Conservation (phyloP, 2,888 invertebrate genomes). For the Lordiphosa fenestrarum region DNA sequence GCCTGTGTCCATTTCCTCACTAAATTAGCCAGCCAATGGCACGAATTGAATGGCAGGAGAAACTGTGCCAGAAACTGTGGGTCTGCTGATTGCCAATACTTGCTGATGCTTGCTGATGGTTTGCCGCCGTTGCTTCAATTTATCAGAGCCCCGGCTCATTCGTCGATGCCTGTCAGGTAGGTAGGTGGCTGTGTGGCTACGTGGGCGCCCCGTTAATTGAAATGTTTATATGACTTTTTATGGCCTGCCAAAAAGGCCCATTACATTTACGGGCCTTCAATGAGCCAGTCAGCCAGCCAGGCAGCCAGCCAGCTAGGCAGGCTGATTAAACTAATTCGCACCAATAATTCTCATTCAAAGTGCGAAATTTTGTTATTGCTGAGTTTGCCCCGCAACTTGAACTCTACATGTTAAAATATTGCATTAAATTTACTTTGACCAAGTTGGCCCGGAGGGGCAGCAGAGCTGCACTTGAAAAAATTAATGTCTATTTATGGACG, state of each 20-base stretch:
- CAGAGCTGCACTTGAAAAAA: conserved; percentile 6
- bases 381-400: conserved; percentile 2
- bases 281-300: conserved; percentile 33
- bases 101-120: conserved; percentile 33
- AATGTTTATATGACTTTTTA: conserved; percentile 75
- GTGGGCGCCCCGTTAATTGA: conserved; percentile 68
- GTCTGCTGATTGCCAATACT: conserved; percentile 10
- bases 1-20: conserved; percentile 67
- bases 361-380: conserved; percentile 26
- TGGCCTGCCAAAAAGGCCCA: conserved; percentile 72
- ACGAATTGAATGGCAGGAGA: conserved; percentile 64
- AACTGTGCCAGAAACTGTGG: conserved; percentile 27
- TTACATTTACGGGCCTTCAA: conserved; percentile 68
- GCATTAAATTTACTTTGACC: conserved; percentile 55
- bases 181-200: conserved; percentile 32
- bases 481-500: too few species aligned
- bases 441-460: conserved; percentile 34
- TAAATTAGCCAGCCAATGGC: conserved; percentile 72
- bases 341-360: conserved; percentile 49
- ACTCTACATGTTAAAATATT: conserved; percentile 53
- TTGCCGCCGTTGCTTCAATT: conserved; percentile 58
- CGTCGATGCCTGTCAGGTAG: conserved; percentile 59
- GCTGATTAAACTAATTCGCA: conserved; percentile 65
- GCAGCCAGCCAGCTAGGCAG: conserved; percentile 27
- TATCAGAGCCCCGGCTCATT: conserved; percentile 71